Evolutionary conservation across 2,113 vertebrate genomes (phyloP).

Genomic region (Drymodes brunneopygia): DNA sequence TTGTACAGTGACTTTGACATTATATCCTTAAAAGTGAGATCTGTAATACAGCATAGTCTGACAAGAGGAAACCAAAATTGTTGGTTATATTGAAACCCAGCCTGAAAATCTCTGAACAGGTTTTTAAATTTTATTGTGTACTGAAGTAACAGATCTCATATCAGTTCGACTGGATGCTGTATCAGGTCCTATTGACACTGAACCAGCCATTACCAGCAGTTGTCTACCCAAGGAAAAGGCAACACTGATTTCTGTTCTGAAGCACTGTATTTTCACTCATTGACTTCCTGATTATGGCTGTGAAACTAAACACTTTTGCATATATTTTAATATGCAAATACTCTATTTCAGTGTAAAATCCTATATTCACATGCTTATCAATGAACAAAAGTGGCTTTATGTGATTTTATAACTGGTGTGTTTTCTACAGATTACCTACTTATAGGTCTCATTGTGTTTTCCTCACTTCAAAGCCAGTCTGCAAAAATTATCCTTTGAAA

Average conservation of each 20-base stretch:
- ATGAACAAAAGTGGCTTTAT: slow-evolving; percentile 5
- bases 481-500: slow-evolving; percentile 47
- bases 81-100: neutral
- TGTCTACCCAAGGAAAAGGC: neutral
- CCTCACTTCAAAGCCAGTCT: slow-evolving; percentile 29
- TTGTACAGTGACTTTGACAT: neutral
- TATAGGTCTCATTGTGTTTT: neutral
- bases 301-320: neutral
- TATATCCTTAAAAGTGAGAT: neutral
- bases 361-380: neutral
- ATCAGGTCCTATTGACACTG: neutral
- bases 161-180: neutral
- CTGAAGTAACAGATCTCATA: neutral
- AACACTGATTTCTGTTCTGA: neutral
- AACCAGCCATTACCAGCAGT: neutral
- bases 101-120: neutral
- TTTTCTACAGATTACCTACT: slow-evolving; percentile 30
- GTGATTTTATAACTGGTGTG: neutral
- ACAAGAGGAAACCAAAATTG: neutral
- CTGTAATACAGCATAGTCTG: neutral
- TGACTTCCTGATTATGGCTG: neutral
- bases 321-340: neutral
- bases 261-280: neutral
- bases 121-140: neutral
- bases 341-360: neutral